Percentiles rank a stretch among this genome's conserved stretches.
Evolutionary conservation across 1,140 invertebrate species (phyloP).

Genomic region (Odontomachus brunneus): DNA sequence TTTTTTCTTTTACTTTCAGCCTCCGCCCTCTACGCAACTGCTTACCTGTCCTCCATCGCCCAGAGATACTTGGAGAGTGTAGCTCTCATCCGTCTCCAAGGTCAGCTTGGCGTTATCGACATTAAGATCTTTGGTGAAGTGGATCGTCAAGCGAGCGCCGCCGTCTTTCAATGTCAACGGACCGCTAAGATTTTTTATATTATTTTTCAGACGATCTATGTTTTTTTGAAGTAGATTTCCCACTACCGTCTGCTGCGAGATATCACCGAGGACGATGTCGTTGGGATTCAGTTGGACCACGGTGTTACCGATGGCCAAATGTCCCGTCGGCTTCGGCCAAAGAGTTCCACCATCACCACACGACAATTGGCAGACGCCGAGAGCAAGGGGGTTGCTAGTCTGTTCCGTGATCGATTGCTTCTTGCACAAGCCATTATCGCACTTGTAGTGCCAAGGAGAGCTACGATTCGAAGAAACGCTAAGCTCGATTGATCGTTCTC

Average conservation of each 20-base stretch:
- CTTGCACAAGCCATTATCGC: constrained; percentile 77
- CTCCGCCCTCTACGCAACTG: background rate
- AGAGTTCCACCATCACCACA: constrained; percentile 86
- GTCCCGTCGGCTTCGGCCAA: constrained; percentile 91
- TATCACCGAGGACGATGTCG: constrained; percentile 84
- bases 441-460: constrained; percentile 82
- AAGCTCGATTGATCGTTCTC: no score
- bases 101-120: constrained; percentile 78
- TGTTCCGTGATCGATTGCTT: constrained; percentile 78
- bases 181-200: constrained; percentile 49
- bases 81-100: constrained; percentile 89
- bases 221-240: constrained; percentile 83
- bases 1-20: background rate
- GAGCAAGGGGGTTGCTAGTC: constrained; percentile 68
- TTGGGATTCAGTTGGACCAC: constrained; percentile 88
- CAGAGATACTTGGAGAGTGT: constrained; percentile 84
- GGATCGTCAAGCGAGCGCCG: constrained; percentile 78
- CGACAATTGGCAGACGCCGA: constrained; percentile 81
- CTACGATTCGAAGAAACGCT: constrained; percentile 56
- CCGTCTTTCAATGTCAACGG: constrained; percentile 63
- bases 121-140: constrained; percentile 67
- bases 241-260: constrained; percentile 79
- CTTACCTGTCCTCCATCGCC: constrained; percentile 84
- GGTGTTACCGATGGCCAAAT: constrained; percentile 86
- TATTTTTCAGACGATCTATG: constrained; percentile 78